A percentile compares a stretch with the other conserved stretches of the same genome.
These are phyloP conservation scores for Campylomormyrus numenius DNA, from an alignment of 2,113 vertebrate species.

Conservation along the genomic window DNA sequence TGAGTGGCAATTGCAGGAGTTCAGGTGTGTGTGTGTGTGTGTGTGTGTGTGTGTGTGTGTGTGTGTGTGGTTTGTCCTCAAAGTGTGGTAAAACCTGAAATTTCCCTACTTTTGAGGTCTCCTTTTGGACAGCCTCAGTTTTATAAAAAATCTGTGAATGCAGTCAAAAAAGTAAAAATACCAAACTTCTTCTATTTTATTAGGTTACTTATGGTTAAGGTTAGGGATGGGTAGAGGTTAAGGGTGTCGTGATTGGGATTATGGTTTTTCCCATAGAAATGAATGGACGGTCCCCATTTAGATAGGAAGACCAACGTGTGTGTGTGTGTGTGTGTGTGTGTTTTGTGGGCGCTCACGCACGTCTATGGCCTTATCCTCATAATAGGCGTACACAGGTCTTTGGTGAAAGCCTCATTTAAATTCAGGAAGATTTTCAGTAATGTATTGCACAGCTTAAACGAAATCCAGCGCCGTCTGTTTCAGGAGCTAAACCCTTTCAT, in stretches of 20 bases:
- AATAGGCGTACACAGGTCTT: slow-evolving; percentile 10
- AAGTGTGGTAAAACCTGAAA: too few relatives aligned
- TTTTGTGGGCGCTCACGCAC: slow-evolving; percentile 31
- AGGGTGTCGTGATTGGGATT: too few relatives aligned
- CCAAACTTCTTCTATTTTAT: too few relatives aligned
- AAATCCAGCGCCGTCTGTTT: slow-evolving; percentile 32
- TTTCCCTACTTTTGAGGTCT: too few relatives aligned
- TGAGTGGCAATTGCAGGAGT: slow-evolving; percentile 29
- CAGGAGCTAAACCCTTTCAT: neutral
- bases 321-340: slow-evolving; percentile 35
- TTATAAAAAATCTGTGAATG: too few relatives aligned
- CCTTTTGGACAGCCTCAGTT: too few relatives aligned
- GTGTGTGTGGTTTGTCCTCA: too few relatives aligned
- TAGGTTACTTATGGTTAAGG: too few relatives aligned
- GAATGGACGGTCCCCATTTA: too few relatives aligned
- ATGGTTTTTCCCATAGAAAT: too few relatives aligned
- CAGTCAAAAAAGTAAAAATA: too few relatives aligned
- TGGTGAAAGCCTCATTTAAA: slow-evolving; percentile 1
- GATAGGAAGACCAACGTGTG: neutral
- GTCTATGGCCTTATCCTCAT: slow-evolving; percentile 22
- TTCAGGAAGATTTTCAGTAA: slow-evolving; percentile 24
- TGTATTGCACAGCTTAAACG: slow-evolving; percentile 31
- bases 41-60: slow-evolving; percentile 1
- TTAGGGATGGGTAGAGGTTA: too few relatives aligned
- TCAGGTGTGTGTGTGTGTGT: neutral